Evolutionary conservation across 64 coral and sea anemone genomes (phyloP), one percentile per base, ranked within the genome.

Genomic region (Stylophora pistillata): DNA sequence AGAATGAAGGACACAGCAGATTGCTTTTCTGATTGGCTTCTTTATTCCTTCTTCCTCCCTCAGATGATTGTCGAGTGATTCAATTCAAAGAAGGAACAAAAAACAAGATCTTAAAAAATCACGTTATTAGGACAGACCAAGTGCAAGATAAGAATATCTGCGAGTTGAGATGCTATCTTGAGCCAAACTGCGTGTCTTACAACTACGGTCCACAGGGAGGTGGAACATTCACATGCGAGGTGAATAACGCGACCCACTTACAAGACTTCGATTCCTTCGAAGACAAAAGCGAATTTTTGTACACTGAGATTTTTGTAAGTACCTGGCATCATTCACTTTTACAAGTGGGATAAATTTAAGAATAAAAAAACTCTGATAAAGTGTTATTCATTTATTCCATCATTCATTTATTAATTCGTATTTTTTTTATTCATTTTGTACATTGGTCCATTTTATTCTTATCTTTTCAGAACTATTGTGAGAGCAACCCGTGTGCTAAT

Each of bases 171-270:
- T 88, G 86, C 52, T 74, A 61, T 12, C 21, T 76, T 29, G 54
- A 88, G 13, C 13, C 57, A 16, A 27, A 11, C 10, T 88, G 86
- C 25, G 86, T 88, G 56, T 88, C 86, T 9, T 88, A 88, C 56
- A 88, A 88, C 53, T 52, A 76, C 27, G 86, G 86, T n/a, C 72
- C 72, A 7, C 26, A 25, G 17, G 15, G 37, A 30, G 20, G 47
- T 60, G 75, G 28, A 30, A 5, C 31, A 11, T 61, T 28, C 20
- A 2, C 76, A 16, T 88, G 86, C n/a, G 86, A 88, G 17, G 57
- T 88, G 17, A 77, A 25, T 60, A 30, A 76, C 54, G 61, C 18
- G 12, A 52, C 75, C 14, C 55, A 88, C 30, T 61, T 76, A 30
- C 54, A 60, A 75, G 73, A 47, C 56, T 28, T 33, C 15, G 10